Evolutionary conservation across 2,797 vertebrate species (phyloP), one percentile per base, ranked within the genome.

Genomic region (Falco peregrinus): DNA sequence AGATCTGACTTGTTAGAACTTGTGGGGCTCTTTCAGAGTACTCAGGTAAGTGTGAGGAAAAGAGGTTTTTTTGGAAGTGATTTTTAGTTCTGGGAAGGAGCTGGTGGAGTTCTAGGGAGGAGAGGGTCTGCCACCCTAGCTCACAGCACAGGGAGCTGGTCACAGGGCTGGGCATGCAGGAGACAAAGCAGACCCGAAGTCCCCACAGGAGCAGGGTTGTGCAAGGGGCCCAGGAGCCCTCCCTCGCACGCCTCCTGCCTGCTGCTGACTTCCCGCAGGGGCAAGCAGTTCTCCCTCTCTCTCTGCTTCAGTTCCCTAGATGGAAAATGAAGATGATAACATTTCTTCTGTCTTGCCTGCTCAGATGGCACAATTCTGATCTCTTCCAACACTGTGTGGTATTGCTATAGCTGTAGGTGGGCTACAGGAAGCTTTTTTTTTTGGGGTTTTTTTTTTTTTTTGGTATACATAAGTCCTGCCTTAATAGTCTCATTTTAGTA

Each of bases 121-220:
- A 90, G 3, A 56, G 12, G 10, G 3, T n/a, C 19, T 73, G 50
- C 16, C 11, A 11, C 28, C 12, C 9, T 31, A 79, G 25, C 5
- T 57, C 8, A 45, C 22, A 60, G 20, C 13, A 53, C 39, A 70
- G 15, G 22, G 33, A 56, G 20, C 11, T 41, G 13, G 11, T 68
- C n/a, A 12, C 18, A 41, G 31, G 21, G 7, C 16, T 28, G 29
- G 10, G 22, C 1, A 0, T 45, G 13, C 21, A 41, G 29, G 3
- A 22, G 8, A 41, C 0, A 0, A 39, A 15, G 31, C 8, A 41
- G 10, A 28, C 10, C 9, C 5, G 4, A 67, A 81, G 37, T 0
- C 9, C 19, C 10, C 10, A 17, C 7, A 16, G 10, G 26, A 31
- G 3, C 0, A n/a, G 7, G 10, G 11, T 13, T 35, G 24, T 20